These are phyloP conservation scores for Syrphus vitripennis DNA, from an alignment of 2,888 invertebrate genomes.

Conservation along the genomic window DNA sequence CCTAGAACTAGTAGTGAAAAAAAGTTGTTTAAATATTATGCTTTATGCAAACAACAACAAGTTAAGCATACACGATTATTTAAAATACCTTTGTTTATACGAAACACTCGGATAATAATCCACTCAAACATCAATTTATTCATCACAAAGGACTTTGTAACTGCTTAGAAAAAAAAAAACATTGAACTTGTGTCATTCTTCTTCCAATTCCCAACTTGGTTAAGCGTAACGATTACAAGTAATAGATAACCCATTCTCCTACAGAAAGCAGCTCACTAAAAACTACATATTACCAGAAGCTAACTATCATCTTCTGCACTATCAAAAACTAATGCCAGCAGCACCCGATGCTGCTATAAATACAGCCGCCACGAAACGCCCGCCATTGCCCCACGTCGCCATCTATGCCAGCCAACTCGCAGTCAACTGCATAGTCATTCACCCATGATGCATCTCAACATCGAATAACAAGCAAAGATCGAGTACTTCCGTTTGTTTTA, in stretches of 20 bases:
- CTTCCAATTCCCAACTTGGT: slow-evolving; percentile 21
- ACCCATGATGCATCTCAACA: slow-evolving; percentile 37
- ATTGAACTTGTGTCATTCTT: slow-evolving; percentile 24
- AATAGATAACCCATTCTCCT: not conserved
- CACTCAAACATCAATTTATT: not conserved
- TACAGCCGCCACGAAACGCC: not conserved
- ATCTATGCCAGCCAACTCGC: not conserved
- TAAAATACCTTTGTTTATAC: not conserved
- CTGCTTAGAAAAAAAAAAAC: not conserved
- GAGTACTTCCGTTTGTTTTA: slow-evolving; percentile 61
- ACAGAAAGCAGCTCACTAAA: not conserved
- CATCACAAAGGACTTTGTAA: not conserved
- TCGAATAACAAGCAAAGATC: slow-evolving; percentile 55
- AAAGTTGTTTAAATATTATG: not conserved
- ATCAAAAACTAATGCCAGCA: not conserved
- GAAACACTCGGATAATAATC: slow-evolving; percentile 17
- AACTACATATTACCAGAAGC: not conserved
- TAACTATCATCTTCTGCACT: not conserved
- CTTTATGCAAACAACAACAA: not conserved
- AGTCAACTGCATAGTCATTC: slow-evolving; percentile 26
- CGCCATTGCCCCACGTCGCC: not conserved
- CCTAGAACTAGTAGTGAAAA: too few relatives aligned
- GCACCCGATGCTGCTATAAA: not conserved
- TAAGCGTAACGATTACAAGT: slow-evolving; percentile 28
- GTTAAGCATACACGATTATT: not conserved